These are phyloP conservation scores for Plectus sambesii DNA, from an alignment of 1,140 invertebrate genomes.

Conservation along the genomic window DNA sequence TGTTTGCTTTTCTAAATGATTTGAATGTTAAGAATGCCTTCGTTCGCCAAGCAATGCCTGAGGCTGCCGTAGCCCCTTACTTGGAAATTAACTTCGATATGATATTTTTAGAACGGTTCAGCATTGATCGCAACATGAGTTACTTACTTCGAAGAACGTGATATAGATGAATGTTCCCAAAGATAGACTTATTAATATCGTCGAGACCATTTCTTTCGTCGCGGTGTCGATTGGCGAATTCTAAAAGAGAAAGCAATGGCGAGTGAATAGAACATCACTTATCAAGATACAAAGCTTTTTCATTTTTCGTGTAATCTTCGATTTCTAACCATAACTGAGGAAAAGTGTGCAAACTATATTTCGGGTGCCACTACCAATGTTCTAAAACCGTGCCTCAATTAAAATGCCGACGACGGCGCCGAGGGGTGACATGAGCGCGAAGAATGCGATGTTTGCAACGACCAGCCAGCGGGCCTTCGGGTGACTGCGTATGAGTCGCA, in stretches of 20 bases:
- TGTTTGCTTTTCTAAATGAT: slow-evolving; percentile 5
- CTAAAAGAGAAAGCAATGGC: slow-evolving; percentile 22
- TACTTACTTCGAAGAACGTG: slow-evolving; percentile 30
- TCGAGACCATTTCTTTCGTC: slow-evolving; percentile 24
- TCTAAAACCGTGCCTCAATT: slow-evolving; percentile 23
- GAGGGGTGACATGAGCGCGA: slow-evolving; percentile 59
- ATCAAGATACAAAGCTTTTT: no score
- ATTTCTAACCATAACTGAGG: slow-evolving; percentile 3
- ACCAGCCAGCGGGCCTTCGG: slow-evolving; percentile 52
- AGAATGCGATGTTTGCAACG: slow-evolving; percentile 53
- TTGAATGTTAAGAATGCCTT: no score
- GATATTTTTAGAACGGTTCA: no score
- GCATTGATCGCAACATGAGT: neutral
- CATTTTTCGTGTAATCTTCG: no score
- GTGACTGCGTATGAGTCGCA: slow-evolving; percentile 56
- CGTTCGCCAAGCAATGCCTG: no score
- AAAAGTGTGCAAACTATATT: slow-evolving; percentile 6
- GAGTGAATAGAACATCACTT: no score
- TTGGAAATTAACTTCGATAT: no score
- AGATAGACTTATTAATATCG: slow-evolving; percentile 26
- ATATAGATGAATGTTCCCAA: slow-evolving; percentile 37
- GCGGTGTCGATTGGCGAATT: slow-evolving; percentile 16
- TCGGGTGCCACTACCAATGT: no score
- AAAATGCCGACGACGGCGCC: slow-evolving; percentile 38
- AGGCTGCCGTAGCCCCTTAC: no score